Evolutionary conservation across 2,113 vertebrate species (phyloP), one percentile per base, ranked within the genome.

Genomic region (Ceyx melanurus): DNA sequence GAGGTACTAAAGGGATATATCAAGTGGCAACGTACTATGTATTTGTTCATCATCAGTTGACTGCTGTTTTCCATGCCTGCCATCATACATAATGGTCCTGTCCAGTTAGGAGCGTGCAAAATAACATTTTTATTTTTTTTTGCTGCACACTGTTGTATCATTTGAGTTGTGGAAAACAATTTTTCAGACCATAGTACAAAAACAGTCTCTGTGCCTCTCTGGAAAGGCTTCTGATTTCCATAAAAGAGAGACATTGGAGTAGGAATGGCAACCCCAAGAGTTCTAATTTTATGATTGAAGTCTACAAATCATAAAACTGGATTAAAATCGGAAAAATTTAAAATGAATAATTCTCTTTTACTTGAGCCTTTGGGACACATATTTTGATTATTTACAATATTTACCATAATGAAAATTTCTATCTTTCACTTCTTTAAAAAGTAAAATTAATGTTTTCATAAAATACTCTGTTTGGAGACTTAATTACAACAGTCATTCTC

Each of bases 11-110:
- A 66, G 57, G 53, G 31, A 13, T 43, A 22, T 6, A 2, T 7
- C n/a, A 25, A 66, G 60, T 21, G 28, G 7, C 4, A 29, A 35
- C 1, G 1, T 5, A 3, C 5, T 1, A 1, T 37, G 21, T 31
- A 25, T 19, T 67, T 48, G 43, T 37, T 71, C 15, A 16, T 77
- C 64, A 29, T 29, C 56, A 20, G 19, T 12, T 17, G 14, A 19
- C n/a, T 79, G 42, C 61, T 57, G 9, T 9, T 84, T 74, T 43
- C 74, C 53, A 6, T 0, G 0, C 11, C 35, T 67, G 31, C 42
- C 14, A 19, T 58, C n/a, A 5, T 17, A 35, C 7, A 46, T 42
- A 67, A 91, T 53, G 64, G 37, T 31, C 20, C 31, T 54, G 37
- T 22, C 37, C 48, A 16, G 23, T 5, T 43, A 65, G 22, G 5